Evolutionary conservation across 2,113 vertebrate species (phyloP).

Genomic region (Elachura formosa): DNA sequence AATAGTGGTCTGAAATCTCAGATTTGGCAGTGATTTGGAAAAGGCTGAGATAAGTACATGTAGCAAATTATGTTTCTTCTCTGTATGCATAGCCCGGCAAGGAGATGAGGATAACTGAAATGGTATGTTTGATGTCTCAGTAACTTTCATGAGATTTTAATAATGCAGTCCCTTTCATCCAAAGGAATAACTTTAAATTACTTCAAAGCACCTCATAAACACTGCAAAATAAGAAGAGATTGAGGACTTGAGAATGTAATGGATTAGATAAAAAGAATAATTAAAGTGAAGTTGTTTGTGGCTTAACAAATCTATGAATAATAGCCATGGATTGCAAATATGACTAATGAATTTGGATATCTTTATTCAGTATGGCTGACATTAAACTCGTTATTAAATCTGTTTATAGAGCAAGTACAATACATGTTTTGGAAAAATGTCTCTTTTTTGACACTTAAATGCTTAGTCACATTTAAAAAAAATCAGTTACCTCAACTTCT

Average conservation of each 20-base stretch:
- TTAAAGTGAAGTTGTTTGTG: neutral
- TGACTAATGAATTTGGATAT: neutral
- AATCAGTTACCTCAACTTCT: neutral
- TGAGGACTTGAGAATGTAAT: neutral
- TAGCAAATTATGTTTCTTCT: neutral
- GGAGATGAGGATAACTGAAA: neutral
- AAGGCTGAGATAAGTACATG: neutral
- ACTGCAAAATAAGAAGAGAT: neutral
- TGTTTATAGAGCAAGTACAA: neutral
- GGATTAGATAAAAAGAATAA: conserved; percentile 25
- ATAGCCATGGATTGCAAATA: neutral
- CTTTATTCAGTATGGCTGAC: neutral
- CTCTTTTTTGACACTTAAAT: neutral
- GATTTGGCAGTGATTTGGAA: neutral
- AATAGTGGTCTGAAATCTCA: neutral
- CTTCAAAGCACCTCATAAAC: conserved; percentile 35
- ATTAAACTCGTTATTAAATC: neutral
- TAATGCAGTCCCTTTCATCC: neutral
- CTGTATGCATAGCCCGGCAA: neutral
- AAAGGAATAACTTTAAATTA: conserved; percentile 19
- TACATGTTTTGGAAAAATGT: neutral
- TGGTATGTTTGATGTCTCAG: neutral
- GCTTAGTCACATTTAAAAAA: neutral
- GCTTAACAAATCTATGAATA: conserved; percentile 2
- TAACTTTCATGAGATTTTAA: conserved; percentile 1